Conservation (phyloP, 2,113 vertebrate genomes). For the Leptobrachium ailaonicum region DNA sequence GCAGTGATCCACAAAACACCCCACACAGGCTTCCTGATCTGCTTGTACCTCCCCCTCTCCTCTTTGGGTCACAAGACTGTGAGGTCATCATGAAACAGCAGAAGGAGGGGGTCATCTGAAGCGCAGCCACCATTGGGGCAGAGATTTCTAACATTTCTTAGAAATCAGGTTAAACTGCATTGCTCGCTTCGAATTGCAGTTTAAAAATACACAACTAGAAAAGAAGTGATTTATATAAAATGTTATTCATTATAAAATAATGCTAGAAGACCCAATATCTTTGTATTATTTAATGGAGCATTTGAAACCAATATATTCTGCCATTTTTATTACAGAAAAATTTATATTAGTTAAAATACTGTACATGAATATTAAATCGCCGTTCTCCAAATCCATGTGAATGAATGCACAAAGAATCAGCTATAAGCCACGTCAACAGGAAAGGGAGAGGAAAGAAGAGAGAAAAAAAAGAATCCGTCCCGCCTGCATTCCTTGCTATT, state of each 20-base stretch:
- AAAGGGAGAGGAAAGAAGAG: neutral
- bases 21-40: conserved; percentile 1
- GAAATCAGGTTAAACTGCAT: neutral
- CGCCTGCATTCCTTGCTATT: conserved; percentile 45
- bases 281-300: too few relatives aligned
- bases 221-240: neutral
- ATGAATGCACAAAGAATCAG: conserved; percentile 6
- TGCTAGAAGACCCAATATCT: neutral
- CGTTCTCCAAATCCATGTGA: neutral
- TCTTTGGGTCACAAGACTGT: conserved; percentile 43
- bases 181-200: too few relatives aligned
- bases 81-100: conserved; percentile 30
- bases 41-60: neutral
- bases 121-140: conserved; percentile 5
- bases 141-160: neutral
- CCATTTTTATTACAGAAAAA: too few relatives aligned
- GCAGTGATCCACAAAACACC: neutral
- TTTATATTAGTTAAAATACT: neutral
- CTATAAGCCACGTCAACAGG: conserved; percentile 32
- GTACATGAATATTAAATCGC: neutral
- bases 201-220: too few relatives aligned
- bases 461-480: neutral
- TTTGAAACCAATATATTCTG: too few relatives aligned
- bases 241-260: neutral
- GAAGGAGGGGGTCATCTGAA: neutral